Conservation (phyloP, 2,113 vertebrate genomes). For the Platichthys stellatus region DNA sequence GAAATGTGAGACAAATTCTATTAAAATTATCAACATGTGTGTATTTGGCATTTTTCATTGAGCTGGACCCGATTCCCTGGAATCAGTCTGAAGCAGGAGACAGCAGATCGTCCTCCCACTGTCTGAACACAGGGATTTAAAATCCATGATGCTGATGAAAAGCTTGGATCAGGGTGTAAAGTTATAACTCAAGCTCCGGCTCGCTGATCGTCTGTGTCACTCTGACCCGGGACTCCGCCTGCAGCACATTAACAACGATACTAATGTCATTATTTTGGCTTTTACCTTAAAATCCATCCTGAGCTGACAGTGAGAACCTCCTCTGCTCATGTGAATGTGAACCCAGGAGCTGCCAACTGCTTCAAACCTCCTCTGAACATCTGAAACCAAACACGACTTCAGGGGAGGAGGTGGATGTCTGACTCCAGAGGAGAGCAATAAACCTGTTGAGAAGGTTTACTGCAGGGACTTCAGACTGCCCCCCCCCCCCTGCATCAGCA, state of each 20-base stretch:
- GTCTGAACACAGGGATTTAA: slow-evolving; percentile 26
- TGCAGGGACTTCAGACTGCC: not conserved
- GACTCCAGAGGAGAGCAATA: not conserved
- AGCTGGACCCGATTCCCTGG: not conserved
- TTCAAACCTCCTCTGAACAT: slow-evolving; percentile 5
- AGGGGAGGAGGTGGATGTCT: slow-evolving; percentile 8
- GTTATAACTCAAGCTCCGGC: slow-evolving; percentile 20
- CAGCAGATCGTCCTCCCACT: slow-evolving; percentile 1
- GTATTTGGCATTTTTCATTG: not conserved
- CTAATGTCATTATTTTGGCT: slow-evolving; percentile 41
- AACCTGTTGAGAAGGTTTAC: not conserved
- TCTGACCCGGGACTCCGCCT: slow-evolving; percentile 32
- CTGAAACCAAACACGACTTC: not conserved
- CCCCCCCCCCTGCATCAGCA: not conserved
- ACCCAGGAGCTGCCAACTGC: slow-evolving; percentile 3
- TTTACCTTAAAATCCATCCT: slow-evolving; percentile 11
- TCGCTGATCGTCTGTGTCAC: slow-evolving; percentile 12
- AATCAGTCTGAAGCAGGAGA: not conserved
- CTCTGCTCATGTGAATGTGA: slow-evolving; percentile 15
- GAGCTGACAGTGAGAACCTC: slow-evolving; percentile 25
- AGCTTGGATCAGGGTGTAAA: slow-evolving; percentile 15
- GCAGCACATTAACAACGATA: slow-evolving; percentile 37
- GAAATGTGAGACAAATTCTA: not conserved
- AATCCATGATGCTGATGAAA: slow-evolving; percentile 29
- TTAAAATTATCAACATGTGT: not conserved